Evolutionary conservation across 2,888 invertebrate genomes (phyloP).

Genomic region (Drosophila melanosoma): DNA sequence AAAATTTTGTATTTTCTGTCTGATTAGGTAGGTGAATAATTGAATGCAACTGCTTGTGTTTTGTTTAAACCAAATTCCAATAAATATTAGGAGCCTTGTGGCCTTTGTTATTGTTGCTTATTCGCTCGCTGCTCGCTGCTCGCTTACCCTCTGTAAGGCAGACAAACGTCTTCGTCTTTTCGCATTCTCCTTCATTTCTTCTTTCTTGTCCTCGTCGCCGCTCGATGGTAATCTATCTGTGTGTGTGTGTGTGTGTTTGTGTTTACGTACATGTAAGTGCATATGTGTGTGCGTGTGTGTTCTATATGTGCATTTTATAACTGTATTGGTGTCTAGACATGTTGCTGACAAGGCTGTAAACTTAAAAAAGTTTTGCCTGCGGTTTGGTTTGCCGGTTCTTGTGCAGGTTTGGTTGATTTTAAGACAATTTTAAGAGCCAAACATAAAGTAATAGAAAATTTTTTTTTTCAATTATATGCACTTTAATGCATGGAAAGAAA

Average conservation of each 20-base stretch:
- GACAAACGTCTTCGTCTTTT: neutral
- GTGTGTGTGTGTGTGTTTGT: slow-evolving; percentile 27
- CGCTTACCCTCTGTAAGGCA: slow-evolving; percentile 19
- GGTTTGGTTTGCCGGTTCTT: slow-evolving; percentile 56
- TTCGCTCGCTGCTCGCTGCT: slow-evolving; percentile 32
- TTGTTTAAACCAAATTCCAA: slow-evolving; percentile 50
- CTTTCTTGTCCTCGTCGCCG: slow-evolving; percentile 37
- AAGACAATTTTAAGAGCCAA: slow-evolving; percentile 17
- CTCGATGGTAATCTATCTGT: slow-evolving; percentile 61
- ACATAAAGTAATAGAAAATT: slow-evolving; percentile 15
- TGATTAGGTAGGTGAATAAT: slow-evolving; percentile 60
- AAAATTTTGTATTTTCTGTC: slow-evolving; percentile 52
- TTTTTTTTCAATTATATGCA: slow-evolving; percentile 12
- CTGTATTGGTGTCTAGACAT: slow-evolving; percentile 75
- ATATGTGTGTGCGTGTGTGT: slow-evolving; percentile 8
- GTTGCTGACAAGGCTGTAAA: slow-evolving; percentile 66
- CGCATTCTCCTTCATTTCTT: neutral
- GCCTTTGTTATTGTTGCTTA: slow-evolving; percentile 66
- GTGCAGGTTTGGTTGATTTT: slow-evolving; percentile 31
- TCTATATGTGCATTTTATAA: slow-evolving; percentile 39
- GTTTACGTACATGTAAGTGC: slow-evolving; percentile 28
- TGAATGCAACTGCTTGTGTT: slow-evolving; percentile 40
- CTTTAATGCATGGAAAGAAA: slow-evolving; percentile 1
- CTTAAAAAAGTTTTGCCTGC: slow-evolving; percentile 41
- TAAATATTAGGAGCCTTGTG: slow-evolving; percentile 43